A percentile compares a stretch with the other conserved stretches of the same genome.
These are phyloP conservation scores for Platycheirus albimanus DNA, from an alignment of 2,888 invertebrate genomes.

Conservation along the genomic window DNA sequence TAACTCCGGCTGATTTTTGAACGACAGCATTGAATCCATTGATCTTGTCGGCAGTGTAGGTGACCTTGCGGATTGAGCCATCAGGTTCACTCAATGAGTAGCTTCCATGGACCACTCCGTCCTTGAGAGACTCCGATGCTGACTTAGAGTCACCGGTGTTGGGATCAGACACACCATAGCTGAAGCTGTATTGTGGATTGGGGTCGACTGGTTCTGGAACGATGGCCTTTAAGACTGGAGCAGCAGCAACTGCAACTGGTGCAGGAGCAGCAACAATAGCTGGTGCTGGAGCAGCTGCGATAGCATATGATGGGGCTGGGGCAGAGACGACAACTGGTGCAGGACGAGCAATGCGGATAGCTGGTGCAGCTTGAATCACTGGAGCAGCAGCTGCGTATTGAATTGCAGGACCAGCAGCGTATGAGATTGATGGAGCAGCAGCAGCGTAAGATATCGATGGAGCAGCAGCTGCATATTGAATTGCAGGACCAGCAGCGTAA, in stretches of 20 bases:
- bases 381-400: slow-evolving; percentile 38
- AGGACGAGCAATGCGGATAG: slow-evolving; percentile 64
- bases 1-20: slow-evolving; percentile 82
- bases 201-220: slow-evolving; percentile 78
- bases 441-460: slow-evolving; percentile 42
- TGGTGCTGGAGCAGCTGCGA: slow-evolving; percentile 65
- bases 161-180: slow-evolving; percentile 87
- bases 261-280: slow-evolving; percentile 75
- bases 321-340: slow-evolving; percentile 71
- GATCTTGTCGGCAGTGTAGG: slow-evolving; percentile 87
- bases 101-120: slow-evolving; percentile 87
- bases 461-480: slow-evolving; percentile 77
- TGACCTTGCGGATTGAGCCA: slow-evolving; percentile 86
- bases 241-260: slow-evolving; percentile 78
- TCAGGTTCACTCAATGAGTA: slow-evolving; percentile 87
- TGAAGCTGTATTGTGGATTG: slow-evolving; percentile 87
- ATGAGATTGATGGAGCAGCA: slow-evolving; percentile 30
- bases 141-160: slow-evolving; percentile 85
- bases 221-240: slow-evolving; percentile 75
- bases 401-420: slow-evolving; percentile 42
- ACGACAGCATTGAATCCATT: slow-evolving; percentile 88
- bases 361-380: slow-evolving; percentile 62
- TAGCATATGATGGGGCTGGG: slow-evolving; percentile 53
- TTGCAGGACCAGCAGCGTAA: slow-evolving; percentile 61
- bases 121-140: slow-evolving; percentile 84